These are phyloP conservation scores for Daubentonia madagascariensis DNA, from an alignment of 2,113 vertebrate genomes.

Conservation along the genomic window DNA sequence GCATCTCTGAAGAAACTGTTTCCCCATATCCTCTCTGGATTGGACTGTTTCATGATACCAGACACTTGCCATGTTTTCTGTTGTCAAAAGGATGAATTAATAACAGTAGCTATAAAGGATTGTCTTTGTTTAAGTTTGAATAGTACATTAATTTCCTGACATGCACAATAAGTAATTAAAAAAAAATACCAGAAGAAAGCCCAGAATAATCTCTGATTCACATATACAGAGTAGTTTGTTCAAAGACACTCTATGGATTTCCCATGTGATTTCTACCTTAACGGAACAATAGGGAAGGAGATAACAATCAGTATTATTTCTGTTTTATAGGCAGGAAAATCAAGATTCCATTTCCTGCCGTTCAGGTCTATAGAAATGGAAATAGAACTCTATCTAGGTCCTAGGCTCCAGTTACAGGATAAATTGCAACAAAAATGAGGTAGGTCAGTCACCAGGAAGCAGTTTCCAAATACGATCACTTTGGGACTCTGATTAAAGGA, in stretches of 20 bases:
- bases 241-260: background rate
- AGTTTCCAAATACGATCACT: background rate
- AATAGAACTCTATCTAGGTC: background rate
- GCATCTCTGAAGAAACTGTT: background rate
- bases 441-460: background rate
- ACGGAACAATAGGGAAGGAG: background rate
- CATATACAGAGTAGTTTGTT: background rate
- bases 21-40: background rate
- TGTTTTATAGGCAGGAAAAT: background rate
- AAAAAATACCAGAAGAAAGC: conserved; percentile 9
- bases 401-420: background rate
- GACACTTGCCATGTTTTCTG: background rate
- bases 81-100: background rate
- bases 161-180: background rate
- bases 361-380: background rate
- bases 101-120: background rate
- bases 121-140: background rate
- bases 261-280: background rate
- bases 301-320: background rate
- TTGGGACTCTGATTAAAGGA: background rate
- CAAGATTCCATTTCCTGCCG: background rate
- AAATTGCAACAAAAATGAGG: background rate
- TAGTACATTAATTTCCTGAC: background rate
- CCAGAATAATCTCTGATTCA: background rate
- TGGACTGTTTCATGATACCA: background rate